Percentiles rank a stretch among this genome's conserved stretches.
These are phyloP conservation scores for Epinephelus moara DNA, from an alignment of 2,113 vertebrate species.

Conservation along the genomic window DNA sequence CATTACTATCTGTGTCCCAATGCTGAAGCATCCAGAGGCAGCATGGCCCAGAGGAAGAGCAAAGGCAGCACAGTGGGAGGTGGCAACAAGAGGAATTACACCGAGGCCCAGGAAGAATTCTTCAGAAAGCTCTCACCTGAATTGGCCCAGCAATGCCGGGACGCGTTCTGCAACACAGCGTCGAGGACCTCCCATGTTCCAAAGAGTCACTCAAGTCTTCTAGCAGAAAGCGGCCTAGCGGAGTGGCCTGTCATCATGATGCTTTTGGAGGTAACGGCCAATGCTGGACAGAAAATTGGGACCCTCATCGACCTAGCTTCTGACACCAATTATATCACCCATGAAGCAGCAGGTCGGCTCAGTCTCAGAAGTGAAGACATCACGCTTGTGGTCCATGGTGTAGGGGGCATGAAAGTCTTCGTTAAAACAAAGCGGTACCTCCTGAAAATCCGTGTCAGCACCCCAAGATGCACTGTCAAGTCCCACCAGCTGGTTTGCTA, in stretches of 20 bases:
- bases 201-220: background rate
- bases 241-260: background rate
- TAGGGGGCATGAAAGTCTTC: background rate
- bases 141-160: too few relatives aligned
- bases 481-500: too few relatives aligned
- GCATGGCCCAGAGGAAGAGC: background rate
- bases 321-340: conserved; percentile 52
- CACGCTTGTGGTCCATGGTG: conserved; percentile 40
- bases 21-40: too few relatives aligned
- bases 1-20: background rate
- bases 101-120: background rate
- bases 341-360: conserved; percentile 30
- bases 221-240: background rate
- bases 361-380: conserved; percentile 23
- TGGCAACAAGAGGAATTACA: background rate
- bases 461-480: too few relatives aligned
- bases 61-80: background rate
- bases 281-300: conserved; percentile 57
- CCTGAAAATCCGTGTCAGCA: background rate
- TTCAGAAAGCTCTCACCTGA: too few relatives aligned
- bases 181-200: background rate
- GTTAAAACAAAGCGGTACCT: background rate
- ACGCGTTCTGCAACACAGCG: too few relatives aligned
- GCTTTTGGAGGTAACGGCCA: conserved; percentile 34
- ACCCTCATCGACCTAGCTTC: conserved; percentile 48